Evolutionary conservation across 2,113 vertebrate species (phyloP).

Genomic region (Vulpes ferrilata): DNA sequence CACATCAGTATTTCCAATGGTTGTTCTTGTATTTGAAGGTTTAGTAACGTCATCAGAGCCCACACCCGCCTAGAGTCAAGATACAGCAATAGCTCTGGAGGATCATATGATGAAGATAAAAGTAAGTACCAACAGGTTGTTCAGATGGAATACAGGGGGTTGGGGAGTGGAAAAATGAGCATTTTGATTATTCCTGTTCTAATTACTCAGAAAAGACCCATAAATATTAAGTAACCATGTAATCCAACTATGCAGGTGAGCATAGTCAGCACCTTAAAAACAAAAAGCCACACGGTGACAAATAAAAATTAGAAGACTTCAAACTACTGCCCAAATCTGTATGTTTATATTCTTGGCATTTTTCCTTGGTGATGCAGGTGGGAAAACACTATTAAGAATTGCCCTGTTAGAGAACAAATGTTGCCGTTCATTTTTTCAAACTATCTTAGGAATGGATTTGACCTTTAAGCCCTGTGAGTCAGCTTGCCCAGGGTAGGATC

Average conservation of each 20-base stretch:
- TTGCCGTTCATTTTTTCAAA: neutral
- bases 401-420: neutral
- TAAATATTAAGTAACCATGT: neutral
- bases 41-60: conserved; percentile 93
- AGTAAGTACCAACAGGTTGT: conserved; percentile 88
- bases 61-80: conserved; percentile 98
- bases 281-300: neutral
- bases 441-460: neutral
- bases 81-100: conserved; percentile 99
- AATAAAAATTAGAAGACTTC: conserved; percentile 38
- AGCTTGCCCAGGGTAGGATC: neutral
- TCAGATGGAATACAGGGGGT: neutral
- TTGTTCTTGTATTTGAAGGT: conserved; percentile 86
- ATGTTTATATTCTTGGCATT: conserved; percentile 19
- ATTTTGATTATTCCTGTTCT: conserved; percentile 43
- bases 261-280: neutral
- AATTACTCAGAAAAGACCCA: neutral
- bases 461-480: neutral
- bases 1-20: neutral
- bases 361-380: neutral
- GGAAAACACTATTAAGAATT: neutral
- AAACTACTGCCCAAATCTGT: neutral
- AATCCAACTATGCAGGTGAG: neutral
- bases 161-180: neutral
- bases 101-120: conserved; percentile 99